Percentiles rank a stretch among this genome's conserved stretches.
These are phyloP conservation scores for Matsumyia berberina DNA, from an alignment of 2,888 invertebrate genomes.

Conservation along the genomic window DNA sequence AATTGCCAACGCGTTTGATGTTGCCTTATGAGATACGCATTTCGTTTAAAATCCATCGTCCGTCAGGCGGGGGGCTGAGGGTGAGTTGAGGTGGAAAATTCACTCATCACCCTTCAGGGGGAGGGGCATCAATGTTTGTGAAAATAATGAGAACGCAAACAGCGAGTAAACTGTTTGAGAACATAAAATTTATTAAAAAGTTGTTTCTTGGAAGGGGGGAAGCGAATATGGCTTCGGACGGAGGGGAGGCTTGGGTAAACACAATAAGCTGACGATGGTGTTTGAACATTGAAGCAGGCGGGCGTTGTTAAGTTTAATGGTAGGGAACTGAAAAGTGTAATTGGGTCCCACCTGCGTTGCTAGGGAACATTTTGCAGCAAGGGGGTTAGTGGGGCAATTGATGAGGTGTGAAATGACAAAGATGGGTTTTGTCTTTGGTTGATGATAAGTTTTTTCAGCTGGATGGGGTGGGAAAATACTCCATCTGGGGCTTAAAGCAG, in stretches of 20 bases:
- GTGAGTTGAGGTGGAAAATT: background rate
- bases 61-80: background rate
- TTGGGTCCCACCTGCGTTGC: slow-evolving; percentile 2
- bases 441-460: background rate
- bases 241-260: background rate
- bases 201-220: background rate
- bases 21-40: background rate
- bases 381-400: background rate
- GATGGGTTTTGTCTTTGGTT: background rate
- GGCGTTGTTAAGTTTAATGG: slow-evolving; percentile 25
- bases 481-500: no score
- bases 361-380: background rate
- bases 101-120: background rate
- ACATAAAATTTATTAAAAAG: slow-evolving; percentile 19
- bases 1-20: background rate
- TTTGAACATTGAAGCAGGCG: background rate
- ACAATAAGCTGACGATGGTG: slow-evolving; percentile 13
- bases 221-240: background rate
- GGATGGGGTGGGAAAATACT: background rate
- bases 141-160: slow-evolving; percentile 36
- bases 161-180: slow-evolving; percentile 12
- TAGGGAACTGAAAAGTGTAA: background rate
- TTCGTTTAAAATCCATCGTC: background rate
- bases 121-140: slow-evolving; percentile 6
- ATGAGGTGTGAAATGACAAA: slow-evolving; percentile 2